These are phyloP conservation scores for Athene cunicularia DNA, from an alignment of 2,113 vertebrate genomes.

Conservation along the genomic window DNA sequence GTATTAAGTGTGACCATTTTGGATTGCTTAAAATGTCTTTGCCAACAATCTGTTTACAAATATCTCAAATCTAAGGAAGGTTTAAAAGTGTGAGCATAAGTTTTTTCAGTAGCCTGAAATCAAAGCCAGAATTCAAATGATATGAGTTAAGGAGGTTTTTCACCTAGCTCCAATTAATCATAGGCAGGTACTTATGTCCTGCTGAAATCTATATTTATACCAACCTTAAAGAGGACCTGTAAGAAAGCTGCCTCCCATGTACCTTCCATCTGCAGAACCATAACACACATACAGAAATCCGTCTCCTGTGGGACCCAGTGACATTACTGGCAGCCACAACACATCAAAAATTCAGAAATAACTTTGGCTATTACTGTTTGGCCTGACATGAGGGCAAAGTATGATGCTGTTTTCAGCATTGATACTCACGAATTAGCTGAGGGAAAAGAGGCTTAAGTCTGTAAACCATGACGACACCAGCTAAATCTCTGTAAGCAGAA, in stretches of 20 bases:
- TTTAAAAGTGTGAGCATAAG: neutral
- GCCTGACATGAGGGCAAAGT: neutral
- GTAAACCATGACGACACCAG: neutral
- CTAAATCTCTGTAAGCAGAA: neutral
- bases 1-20: neutral
- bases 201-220: slow-evolving; percentile 15
- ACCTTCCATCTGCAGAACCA: slow-evolving; percentile 19
- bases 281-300: neutral
- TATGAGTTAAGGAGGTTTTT: neutral
- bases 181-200: neutral
- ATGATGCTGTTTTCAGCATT: neutral
- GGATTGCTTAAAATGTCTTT: neutral
- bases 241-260: slow-evolving; percentile 1
- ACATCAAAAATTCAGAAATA: neutral
- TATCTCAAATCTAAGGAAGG: neutral
- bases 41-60: neutral
- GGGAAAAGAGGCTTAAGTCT: neutral
- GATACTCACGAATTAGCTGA: neutral
- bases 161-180: neutral
- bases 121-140: neutral
- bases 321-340: neutral
- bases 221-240: neutral
- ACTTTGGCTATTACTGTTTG: neutral
- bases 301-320: neutral
- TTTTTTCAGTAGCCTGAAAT: neutral